These are phyloP conservation scores for Prietella phreatophila DNA, from an alignment of 2,113 vertebrate genomes.

Conservation along the genomic window DNA sequence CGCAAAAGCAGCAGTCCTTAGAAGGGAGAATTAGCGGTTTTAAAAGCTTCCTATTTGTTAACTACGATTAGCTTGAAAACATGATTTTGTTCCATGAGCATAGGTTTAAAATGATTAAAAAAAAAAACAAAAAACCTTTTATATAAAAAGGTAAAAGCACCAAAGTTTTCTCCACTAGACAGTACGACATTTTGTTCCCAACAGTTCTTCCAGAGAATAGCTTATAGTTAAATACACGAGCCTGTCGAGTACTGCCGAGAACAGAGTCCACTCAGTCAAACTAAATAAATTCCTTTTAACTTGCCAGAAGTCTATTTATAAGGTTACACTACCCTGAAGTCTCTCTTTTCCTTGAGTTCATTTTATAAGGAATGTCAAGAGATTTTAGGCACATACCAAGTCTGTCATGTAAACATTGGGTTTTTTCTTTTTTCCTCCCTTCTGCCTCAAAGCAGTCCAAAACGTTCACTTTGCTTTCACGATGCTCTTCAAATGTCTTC, in stretches of 20 bases:
- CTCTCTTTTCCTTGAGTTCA: constrained; percentile 47
- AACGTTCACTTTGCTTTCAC: constrained; percentile 41
- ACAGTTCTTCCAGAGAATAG: constrained; percentile 42
- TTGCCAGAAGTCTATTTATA: constrained; percentile 32
- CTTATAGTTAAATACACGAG: constrained; percentile 43
- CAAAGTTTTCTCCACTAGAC: constrained; percentile 40
- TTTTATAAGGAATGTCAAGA: constrained; percentile 61
- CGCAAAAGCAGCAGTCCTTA: constrained; percentile 15
- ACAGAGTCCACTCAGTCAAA: constrained; percentile 29
- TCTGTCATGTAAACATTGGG: constrained; percentile 60
- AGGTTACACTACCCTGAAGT: constrained; percentile 39
- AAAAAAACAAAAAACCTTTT: constrained; percentile 47
- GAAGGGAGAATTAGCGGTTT: constrained; percentile 10
- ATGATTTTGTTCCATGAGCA: constrained; percentile 45
- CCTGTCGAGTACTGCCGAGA: constrained; percentile 37
- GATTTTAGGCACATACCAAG: constrained; percentile 59
- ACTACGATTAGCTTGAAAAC: constrained; percentile 20
- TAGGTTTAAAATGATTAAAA: constrained; percentile 11
- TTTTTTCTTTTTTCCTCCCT: constrained; percentile 40
- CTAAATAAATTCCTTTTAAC: constrained; percentile 18
- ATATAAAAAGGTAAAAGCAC: constrained; percentile 58
- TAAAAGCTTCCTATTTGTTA: constrained; percentile 27
- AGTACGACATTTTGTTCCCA: constrained; percentile 38
- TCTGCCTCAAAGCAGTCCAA: constrained; percentile 38
- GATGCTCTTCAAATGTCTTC: constrained; percentile 13